Evolutionary conservation across 2,113 vertebrate species (phyloP), one percentile per base, ranked within the genome.

Genomic region (Microtus richardsoni): DNA sequence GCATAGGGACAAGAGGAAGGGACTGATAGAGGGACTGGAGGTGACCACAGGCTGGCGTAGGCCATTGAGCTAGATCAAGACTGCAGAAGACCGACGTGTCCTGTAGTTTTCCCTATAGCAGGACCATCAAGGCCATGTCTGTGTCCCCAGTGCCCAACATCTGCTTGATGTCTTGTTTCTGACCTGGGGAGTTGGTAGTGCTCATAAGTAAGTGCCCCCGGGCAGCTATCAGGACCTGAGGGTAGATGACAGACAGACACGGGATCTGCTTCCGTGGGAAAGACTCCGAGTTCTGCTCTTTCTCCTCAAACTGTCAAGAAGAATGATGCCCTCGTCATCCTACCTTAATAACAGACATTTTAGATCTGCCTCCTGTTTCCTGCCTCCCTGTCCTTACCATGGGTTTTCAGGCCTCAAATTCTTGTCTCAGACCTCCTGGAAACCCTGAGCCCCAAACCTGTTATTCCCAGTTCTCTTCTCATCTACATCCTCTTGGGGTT

Each of bases 161-260:
- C 75, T 49, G n/a, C 21, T 39, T 79, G n/a, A 39, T 11, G 0
- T 84, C 39, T 91, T 83, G 41, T 85, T 92, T 92, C 71, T 88
- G 71, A 17, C 16, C 28, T 49, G 52, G 77, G 71, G n/a, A 85
- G 28, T 58, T 77, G 58, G 19, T 60, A 80, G 24, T 54, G 41
- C 47, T n/a, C 39, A 41, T 49, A 33, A 90, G 7, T 70, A 54
- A 60, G 30, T 66, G 9, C 36, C 26, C n/a, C 4, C 10, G 62
- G 60, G 13, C 47, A 39, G 21, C 68, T 54, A 11, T 86, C 3
- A 8, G 39, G 73, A 12, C 0, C 19, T 26, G n/a, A 74, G 41
- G 9, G 2, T 3, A 14, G 73, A 14, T 21, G 3, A 19, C 16
- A 14, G 6, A 0, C 44, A 16, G 6, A 0, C 44, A 16, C 95